These are phyloP conservation scores for Dendrophyllia cribrosa DNA, from an alignment of 64 coral and sea anemone species.

Conservation along the genomic window DNA sequence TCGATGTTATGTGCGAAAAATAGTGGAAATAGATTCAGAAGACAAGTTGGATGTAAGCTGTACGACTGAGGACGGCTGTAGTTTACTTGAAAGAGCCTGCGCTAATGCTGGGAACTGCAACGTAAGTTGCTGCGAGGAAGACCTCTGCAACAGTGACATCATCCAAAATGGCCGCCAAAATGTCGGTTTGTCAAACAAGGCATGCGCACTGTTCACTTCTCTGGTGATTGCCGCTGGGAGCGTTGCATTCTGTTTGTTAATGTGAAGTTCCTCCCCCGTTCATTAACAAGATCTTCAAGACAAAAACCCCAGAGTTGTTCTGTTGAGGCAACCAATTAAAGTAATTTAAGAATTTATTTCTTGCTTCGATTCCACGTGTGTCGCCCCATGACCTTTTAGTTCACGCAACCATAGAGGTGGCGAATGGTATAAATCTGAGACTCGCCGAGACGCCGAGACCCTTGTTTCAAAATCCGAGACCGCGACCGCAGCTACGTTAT, in stretches of 20 bases:
- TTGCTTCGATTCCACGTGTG: too few species aligned
- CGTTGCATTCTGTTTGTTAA: neutral
- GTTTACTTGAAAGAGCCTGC: neutral
- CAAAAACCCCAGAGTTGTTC: too few species aligned
- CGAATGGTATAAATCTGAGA: too few species aligned
- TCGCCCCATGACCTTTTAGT: too few species aligned
- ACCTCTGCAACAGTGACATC: neutral
- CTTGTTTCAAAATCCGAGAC: too few species aligned
- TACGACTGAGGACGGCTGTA: slow-evolving; percentile 21
- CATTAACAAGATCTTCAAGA: neutral
- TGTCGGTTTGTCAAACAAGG: neutral
- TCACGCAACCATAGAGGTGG: too few species aligned
- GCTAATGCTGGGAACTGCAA: neutral
- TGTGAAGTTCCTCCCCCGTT: neutral
- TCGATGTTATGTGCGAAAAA: neutral
- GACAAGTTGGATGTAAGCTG: slow-evolving; percentile 20
- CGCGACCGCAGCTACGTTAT: too few species aligned
- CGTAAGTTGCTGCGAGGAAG: neutral
- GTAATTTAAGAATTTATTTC: too few species aligned
- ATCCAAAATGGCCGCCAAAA: too few species aligned
- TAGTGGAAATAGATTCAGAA: neutral
- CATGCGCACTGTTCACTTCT: neutral
- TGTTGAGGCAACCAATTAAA: too few species aligned
- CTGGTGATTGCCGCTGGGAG: neutral
- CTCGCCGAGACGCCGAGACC: too few species aligned